Percentiles rank a stretch among this genome's conserved stretches.
phyloP scores from a whole-genome alignment of 2,113 vertebrate species.

The Apodemus speciosus region DNA sequence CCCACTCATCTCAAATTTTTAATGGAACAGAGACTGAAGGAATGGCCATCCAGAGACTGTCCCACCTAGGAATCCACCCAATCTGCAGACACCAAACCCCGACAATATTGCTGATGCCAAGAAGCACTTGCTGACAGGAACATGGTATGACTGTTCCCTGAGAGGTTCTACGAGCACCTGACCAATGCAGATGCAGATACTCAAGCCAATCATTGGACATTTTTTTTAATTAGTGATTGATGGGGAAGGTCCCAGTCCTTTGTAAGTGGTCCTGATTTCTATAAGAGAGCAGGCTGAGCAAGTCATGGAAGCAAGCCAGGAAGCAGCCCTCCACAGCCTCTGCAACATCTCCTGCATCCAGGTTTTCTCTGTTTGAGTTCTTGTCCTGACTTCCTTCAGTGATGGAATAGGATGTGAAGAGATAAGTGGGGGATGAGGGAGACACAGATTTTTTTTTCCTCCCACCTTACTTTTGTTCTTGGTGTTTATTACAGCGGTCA shows the following conservation, averaged over 20 bases:
- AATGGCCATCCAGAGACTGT: too few species aligned
- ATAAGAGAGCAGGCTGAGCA: background rate
- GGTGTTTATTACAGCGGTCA: background rate
- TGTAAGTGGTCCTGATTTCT: background rate
- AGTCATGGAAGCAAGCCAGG: background rate
- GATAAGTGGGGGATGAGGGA: background rate
- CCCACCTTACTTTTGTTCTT: background rate
- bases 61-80: too few species aligned
- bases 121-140: too few species aligned
- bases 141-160: too few species aligned
- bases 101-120: too few species aligned
- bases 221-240: background rate
- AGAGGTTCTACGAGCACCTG: too few species aligned
- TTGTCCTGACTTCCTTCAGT: background rate
- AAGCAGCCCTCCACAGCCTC: background rate
- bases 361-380: background rate
- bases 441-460: background rate
- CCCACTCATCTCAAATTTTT: too few species aligned
- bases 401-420: background rate
- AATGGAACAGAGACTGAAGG: too few species aligned
- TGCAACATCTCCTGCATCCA: background rate
- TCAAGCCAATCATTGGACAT: background rate
- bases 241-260: background rate
- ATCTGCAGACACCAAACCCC: too few species aligned
- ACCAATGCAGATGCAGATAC: too few species aligned